Evolutionary conservation across 2,113 vertebrate species (phyloP).

Genomic region (Podilymbus podiceps): DNA sequence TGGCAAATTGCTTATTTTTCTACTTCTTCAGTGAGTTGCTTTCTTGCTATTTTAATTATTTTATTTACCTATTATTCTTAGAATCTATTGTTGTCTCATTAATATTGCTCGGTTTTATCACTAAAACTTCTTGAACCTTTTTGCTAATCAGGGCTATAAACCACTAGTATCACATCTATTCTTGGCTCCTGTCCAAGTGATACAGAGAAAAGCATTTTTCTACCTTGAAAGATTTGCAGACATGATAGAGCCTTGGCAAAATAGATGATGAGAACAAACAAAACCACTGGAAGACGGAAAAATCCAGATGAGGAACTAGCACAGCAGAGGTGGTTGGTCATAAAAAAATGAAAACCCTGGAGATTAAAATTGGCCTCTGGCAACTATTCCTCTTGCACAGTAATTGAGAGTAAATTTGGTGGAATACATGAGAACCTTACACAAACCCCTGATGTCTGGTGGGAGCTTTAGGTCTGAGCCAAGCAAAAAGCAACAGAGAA

Average conservation of each 20-base stretch:
- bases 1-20: background rate
- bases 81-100: background rate
- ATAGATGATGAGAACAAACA: background rate
- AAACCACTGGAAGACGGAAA: background rate
- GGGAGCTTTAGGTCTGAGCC: background rate
- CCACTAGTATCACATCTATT: background rate
- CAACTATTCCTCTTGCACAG: background rate
- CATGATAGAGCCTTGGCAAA: background rate
- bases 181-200: background rate
- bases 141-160: background rate
- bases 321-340: background rate
- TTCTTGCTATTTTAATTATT: background rate
- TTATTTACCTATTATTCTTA: background rate
- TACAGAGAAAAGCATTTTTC: background rate
- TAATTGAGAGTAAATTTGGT: background rate
- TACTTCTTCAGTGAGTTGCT: background rate
- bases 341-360: background rate
- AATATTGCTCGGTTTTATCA: background rate
- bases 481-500: background rate
- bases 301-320: background rate
- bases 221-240: background rate
- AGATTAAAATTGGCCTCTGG: background rate
- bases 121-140: background rate
- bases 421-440: background rate
- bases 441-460: background rate